A percentile compares a stretch with the other conserved stretches of the same genome.
phyloP scores from a whole-genome alignment of 2,888 invertebrate genomes.

The Deroplatys truncata region DNA sequence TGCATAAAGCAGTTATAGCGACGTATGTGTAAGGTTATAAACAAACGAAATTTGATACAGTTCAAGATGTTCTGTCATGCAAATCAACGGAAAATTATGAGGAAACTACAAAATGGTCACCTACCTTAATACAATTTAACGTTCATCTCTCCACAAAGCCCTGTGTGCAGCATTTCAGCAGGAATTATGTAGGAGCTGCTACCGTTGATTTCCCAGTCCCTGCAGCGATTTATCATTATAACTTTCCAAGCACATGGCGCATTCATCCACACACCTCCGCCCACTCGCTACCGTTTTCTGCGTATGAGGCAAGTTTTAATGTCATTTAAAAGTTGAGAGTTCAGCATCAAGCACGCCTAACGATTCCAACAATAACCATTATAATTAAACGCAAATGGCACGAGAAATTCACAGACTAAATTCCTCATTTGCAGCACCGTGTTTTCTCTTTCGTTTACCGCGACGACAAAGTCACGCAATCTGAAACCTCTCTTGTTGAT shows the following conservation, averaged over 20 bases:
- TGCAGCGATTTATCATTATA: neutral
- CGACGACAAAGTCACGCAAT: neutral
- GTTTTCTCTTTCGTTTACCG: neutral
- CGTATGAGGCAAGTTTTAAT: neutral
- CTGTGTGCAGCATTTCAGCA: neutral
- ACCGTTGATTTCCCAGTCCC: neutral
- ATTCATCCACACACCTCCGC: neutral
- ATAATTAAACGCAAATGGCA: neutral
- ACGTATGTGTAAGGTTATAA: too few species aligned
- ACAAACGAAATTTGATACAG: too few species aligned
- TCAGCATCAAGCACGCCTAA: neutral
- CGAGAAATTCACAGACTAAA: neutral
- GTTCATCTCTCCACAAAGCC: neutral
- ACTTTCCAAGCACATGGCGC: neutral
- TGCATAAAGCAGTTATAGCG: too few species aligned
- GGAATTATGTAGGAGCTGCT: neutral
- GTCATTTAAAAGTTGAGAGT: neutral
- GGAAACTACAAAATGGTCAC: neutral
- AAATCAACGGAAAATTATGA: too few species aligned
- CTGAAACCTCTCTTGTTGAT: neutral
- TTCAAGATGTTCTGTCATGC: too few species aligned
- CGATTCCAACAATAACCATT: neutral
- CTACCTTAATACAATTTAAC: neutral
- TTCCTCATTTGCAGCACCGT: neutral
- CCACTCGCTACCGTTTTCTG: neutral